These are phyloP conservation scores for Orchesella flavescens DNA, from an alignment of 2,888 invertebrate genomes.

Conservation along the genomic window DNA sequence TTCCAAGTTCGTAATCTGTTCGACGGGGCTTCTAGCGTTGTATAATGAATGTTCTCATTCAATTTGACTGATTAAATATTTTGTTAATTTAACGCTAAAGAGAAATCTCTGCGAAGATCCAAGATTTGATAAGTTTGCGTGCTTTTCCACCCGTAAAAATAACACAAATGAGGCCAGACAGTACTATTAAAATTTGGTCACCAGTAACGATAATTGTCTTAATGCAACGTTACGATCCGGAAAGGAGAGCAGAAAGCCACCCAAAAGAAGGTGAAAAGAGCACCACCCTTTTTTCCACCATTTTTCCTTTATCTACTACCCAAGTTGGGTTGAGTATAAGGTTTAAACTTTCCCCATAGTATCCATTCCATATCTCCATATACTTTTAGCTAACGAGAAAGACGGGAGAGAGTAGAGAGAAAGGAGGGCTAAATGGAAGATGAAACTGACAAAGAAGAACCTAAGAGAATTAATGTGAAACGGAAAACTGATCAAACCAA, in stretches of 20 bases:
- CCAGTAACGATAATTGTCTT: slow-evolving; percentile 55
- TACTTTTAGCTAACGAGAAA: no score
- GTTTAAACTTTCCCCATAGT: not conserved
- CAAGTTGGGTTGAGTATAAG: not conserved
- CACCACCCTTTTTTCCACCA: slow-evolving; percentile 60
- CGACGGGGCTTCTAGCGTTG: no score
- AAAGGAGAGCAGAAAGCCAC: slow-evolving; percentile 9
- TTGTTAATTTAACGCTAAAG: no score
- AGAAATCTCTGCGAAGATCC: not conserved
- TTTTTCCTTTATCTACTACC: slow-evolving; percentile 8
- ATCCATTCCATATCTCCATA: no score
- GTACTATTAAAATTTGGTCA: slow-evolving; percentile 59
- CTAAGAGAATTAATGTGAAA: slow-evolving; percentile 68
- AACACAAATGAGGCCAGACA: slow-evolving; percentile 43
- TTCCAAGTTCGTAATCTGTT: no score
- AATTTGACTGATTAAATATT: no score
- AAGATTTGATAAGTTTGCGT: not conserved
- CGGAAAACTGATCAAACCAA: slow-evolving; percentile 69
- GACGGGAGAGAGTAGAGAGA: no score
- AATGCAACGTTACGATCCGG: slow-evolving; percentile 54
- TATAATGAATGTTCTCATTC: no score
- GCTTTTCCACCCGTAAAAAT: not conserved
- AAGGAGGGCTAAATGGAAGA: slow-evolving; percentile 2
- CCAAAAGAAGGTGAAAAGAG: slow-evolving; percentile 23
- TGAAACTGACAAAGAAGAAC: slow-evolving; percentile 51